These are phyloP conservation scores for Pterophyllum scalare DNA, from an alignment of 2,113 vertebrate species.

Conservation along the genomic window DNA sequence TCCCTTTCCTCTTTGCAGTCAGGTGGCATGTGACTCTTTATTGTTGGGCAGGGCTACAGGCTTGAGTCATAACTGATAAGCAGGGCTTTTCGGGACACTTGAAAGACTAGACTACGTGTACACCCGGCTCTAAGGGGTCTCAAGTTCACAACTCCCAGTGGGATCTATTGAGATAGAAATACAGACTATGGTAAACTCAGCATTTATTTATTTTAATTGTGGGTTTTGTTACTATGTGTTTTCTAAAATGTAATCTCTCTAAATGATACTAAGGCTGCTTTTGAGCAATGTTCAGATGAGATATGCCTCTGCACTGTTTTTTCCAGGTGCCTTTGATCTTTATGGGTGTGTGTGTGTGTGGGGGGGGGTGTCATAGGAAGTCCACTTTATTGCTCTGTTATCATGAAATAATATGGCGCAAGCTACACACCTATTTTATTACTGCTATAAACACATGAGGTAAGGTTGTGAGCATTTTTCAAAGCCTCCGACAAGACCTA, in stretches of 20 bases:
- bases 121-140: conserved; percentile 52
- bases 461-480: neutral
- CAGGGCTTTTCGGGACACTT: conserved; percentile 13
- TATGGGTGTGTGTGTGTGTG: too few relatives aligned
- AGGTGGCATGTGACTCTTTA: conserved; percentile 67
- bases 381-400: conserved; percentile 4
- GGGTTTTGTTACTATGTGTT: neutral
- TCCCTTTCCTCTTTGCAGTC: conserved; percentile 62
- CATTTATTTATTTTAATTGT: neutral
- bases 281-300: neutral
- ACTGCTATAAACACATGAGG: neutral
- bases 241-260: too few relatives aligned
- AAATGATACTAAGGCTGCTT: neutral
- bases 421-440: conserved; percentile 40
- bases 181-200: neutral
- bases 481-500: neutral
- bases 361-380: neutral
- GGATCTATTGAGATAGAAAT: neutral
- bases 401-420: neutral
- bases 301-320: neutral
- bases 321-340: conserved; percentile 6
- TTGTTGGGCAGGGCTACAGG: conserved; percentile 36
- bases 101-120: conserved; percentile 32
- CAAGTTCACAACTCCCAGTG: neutral
- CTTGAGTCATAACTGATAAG: conserved; percentile 65